phyloP scores from a whole-genome alignment of 2,797 vertebrate species.

The Bradypus variegatus region DNA sequence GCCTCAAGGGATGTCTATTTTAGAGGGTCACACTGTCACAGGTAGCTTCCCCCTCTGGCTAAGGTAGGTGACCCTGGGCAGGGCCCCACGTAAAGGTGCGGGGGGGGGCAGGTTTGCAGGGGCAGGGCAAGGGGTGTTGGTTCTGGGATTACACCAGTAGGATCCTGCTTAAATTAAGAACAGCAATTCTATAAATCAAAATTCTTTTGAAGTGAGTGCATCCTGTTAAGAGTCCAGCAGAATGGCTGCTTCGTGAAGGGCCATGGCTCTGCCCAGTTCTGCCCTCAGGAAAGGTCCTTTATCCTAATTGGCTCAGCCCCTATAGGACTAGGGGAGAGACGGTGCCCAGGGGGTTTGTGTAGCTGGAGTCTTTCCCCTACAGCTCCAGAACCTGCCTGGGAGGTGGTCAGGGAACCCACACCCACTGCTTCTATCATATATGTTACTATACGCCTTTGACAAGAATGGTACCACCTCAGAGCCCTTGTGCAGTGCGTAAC shows the following conservation, averaged over 20 bases:
- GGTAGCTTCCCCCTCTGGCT: background rate
- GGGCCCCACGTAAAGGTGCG: background rate
- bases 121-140: too few relatives aligned
- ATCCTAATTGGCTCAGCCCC: background rate
- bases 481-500: background rate
- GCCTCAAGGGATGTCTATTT: background rate
- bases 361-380: background rate
- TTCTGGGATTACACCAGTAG: background rate
- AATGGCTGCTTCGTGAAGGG: background rate
- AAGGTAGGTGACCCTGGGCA: background rate
- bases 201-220: background rate
- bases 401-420: background rate
- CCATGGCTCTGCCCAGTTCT: background rate
- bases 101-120: too few relatives aligned
- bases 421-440: background rate
- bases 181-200: background rate
- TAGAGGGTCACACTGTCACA: background rate
- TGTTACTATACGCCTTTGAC: background rate
- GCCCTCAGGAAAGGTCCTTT: background rate
- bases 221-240: background rate
- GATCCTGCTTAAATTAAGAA: background rate
- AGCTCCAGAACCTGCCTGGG: background rate
- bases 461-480: background rate
- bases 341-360: too few relatives aligned
- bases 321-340: background rate